phyloP scores from a whole-genome alignment of 2,797 vertebrate species.

The Girardinus metallicus region DNA sequence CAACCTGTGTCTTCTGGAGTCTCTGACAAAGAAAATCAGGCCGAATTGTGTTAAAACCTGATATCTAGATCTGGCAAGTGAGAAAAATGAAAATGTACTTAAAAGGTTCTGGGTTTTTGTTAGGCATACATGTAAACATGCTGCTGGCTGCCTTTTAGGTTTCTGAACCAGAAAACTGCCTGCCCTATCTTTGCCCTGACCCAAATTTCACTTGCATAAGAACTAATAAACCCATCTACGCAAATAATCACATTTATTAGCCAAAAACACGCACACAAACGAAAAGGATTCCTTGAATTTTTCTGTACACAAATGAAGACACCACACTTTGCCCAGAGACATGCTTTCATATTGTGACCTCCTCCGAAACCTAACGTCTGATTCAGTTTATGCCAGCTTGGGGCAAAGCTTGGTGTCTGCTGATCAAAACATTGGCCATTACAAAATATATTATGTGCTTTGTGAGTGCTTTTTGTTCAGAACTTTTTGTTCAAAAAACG shows the following conservation, averaged over 20 bases:
- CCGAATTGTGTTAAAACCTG: not conserved
- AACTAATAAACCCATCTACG: slow-evolving; percentile 9
- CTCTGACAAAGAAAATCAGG: not conserved
- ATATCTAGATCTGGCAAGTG: not conserved
- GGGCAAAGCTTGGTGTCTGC: slow-evolving; percentile 13
- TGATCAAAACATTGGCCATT: slow-evolving; percentile 17
- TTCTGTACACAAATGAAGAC: slow-evolving; percentile 12
- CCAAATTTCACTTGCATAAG: not conserved
- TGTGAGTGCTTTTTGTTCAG: slow-evolving; percentile 32
- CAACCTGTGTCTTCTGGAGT: no score
- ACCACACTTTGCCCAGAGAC: slow-evolving; percentile 9
- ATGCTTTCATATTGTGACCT: slow-evolving; percentile 27
- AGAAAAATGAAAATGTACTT: not conserved
- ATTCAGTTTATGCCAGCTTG: slow-evolving; percentile 22
- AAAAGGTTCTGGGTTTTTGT: not conserved
- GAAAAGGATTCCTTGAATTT: slow-evolving; percentile 21
- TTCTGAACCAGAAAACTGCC: slow-evolving; percentile 20
- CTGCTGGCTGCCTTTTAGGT: slow-evolving; percentile 8
- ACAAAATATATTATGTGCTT: slow-evolving; percentile 28
- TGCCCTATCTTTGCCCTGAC: not conserved
- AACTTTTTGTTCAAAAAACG: slow-evolving; percentile 21
- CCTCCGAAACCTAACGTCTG: slow-evolving; percentile 28
- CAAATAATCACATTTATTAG: slow-evolving; percentile 33
- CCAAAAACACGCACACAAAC: slow-evolving; percentile 13
- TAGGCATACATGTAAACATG: not conserved